A percentile compares a stretch with the other conserved stretches of the same genome.
Conservation (phyloP, 2,113 vertebrate genomes). For the Boleophthalmus pectinirostris region DNA sequence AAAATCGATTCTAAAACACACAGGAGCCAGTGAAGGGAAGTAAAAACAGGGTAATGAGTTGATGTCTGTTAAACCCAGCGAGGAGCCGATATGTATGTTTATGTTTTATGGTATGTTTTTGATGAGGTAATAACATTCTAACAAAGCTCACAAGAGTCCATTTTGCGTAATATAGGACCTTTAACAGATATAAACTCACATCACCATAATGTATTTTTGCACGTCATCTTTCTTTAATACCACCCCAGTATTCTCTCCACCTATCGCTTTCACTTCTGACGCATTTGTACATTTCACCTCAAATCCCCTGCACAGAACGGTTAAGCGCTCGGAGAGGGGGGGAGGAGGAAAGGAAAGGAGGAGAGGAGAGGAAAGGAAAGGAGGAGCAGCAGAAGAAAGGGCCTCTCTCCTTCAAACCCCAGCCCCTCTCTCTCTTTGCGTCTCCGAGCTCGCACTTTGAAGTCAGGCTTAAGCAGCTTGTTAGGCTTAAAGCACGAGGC, state of each 20-base stretch:
- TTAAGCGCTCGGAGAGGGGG: background rate
- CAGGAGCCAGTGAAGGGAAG: too few relatives aligned
- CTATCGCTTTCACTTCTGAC: background rate
- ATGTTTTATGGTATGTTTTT: too few relatives aligned
- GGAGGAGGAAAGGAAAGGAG: slow-evolving; percentile 1
- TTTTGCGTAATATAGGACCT: too few relatives aligned
- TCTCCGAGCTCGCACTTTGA: slow-evolving; percentile 52
- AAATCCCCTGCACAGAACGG: slow-evolving; percentile 1
- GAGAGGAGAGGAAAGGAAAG: background rate
- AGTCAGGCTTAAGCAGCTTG: slow-evolving; percentile 53
- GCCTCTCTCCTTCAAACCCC: slow-evolving; percentile 33
- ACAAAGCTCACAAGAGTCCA: too few relatives aligned
- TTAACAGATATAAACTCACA: too few relatives aligned
- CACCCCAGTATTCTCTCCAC: background rate
- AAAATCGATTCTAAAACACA: too few relatives aligned
- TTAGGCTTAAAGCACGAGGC: slow-evolving; percentile 39
- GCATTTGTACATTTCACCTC: background rate
- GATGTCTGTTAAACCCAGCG: too few relatives aligned
- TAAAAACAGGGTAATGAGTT: too few relatives aligned
- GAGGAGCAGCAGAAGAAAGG: background rate
- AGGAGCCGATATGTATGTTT: too few relatives aligned
- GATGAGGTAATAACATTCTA: too few relatives aligned
- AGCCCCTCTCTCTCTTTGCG: slow-evolving; percentile 15
- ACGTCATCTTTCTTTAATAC: background rate
- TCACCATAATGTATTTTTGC: background rate